Conservation (phyloP, 2,113 vertebrate genomes). For the Salvelinus namaycush region DNA sequence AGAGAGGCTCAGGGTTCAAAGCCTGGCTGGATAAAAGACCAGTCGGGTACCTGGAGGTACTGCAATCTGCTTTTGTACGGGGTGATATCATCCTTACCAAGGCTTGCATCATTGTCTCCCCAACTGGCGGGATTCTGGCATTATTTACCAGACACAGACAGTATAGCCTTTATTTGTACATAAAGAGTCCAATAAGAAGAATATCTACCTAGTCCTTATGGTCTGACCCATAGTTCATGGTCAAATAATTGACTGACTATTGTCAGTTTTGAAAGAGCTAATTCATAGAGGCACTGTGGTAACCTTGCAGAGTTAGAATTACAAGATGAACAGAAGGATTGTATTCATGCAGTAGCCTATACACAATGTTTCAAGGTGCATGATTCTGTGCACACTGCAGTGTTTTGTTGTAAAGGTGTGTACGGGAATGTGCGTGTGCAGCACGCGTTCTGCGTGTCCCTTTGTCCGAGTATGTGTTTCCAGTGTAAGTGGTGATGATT, state of each 20-base stretch:
- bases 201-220: background rate
- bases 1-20: slow-evolving; percentile 20
- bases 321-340: no score
- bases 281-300: no score
- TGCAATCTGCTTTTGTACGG: slow-evolving; percentile 10
- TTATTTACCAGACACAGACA: background rate
- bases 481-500: background rate
- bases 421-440: background rate
- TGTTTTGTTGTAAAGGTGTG: background rate
- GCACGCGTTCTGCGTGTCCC: background rate
- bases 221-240: no score
- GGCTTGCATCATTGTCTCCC: slow-evolving; percentile 29
- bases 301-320: no score
- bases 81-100: slow-evolving; percentile 25
- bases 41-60: slow-evolving; percentile 13
- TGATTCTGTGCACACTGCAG: no score
- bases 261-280: no score
- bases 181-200: background rate
- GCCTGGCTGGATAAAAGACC: slow-evolving; percentile 17
- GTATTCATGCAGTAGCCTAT: no score
- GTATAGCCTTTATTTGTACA: background rate
- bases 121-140: background rate
- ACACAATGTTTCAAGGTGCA: no score
- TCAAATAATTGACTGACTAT: no score
- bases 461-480: background rate